Evolutionary conservation across 2,888 invertebrate genomes (phyloP).

Genomic region (Lobophora halterata): DNA sequence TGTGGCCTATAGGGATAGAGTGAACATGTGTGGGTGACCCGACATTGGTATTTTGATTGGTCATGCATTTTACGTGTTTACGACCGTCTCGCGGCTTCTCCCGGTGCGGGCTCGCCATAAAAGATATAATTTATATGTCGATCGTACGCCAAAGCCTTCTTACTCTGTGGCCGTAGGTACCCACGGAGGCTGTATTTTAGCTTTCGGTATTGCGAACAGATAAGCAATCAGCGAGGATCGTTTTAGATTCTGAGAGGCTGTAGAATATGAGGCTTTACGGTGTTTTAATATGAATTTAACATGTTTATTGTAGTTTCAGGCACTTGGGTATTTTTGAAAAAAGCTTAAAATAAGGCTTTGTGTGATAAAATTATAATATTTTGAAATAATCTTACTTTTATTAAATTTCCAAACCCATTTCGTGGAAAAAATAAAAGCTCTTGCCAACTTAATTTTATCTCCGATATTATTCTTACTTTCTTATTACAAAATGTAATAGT

Average conservation of each 20-base stretch:
- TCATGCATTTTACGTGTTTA: constrained; percentile 81
- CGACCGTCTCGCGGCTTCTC: constrained; percentile 58
- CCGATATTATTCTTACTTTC: too few species aligned
- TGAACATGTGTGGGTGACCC: constrained; percentile 56
- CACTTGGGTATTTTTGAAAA: too few species aligned
- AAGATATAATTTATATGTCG: constrained; percentile 67
- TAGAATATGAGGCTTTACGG: constrained; percentile 7
- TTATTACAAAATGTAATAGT: too few species aligned
- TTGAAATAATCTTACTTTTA: too few species aligned
- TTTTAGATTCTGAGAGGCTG: constrained; percentile 13
- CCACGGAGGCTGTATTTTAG: constrained; percentile 50
- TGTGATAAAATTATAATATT: too few species aligned
- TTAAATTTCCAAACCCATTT: too few species aligned
- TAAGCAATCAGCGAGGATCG: constrained; percentile 39
- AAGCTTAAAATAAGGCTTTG: too few species aligned
- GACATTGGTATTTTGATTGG: constrained; percentile 81
- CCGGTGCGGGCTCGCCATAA: constrained; percentile 65
- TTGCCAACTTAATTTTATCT: too few species aligned
- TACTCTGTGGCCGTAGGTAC: too few species aligned
- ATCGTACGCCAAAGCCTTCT: constrained; percentile 31
- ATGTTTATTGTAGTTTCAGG: constrained; percentile 12
- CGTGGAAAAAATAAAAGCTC: too few species aligned
- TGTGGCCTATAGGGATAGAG: constrained; percentile 21
- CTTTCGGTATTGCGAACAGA: constrained; percentile 39
- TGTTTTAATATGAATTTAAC: constrained; percentile 12